Conservation (phyloP, 2,113 vertebrate genomes). For the Mustelus asterias region DNA sequence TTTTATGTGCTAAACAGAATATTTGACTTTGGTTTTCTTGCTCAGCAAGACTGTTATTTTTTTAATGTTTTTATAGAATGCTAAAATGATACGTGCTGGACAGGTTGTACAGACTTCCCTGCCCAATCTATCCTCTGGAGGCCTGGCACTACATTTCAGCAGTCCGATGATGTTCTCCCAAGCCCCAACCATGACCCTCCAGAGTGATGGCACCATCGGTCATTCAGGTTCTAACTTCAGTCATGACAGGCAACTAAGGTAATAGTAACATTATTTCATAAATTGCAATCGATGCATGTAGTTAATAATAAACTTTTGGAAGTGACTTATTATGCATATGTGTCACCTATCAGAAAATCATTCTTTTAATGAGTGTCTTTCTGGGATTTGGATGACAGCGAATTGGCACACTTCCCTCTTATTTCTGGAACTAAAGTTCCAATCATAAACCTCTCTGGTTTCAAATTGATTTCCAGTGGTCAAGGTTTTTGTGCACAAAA, state of each 20-base stretch:
- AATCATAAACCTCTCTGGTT: neutral
- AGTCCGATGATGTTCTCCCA: constrained; percentile 40
- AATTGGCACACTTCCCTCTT: neutral
- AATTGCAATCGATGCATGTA: neutral
- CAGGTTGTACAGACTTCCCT: constrained; percentile 41
- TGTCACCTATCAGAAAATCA: neutral
- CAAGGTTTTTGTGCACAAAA: neutral
- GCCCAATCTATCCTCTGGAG: constrained; percentile 37
- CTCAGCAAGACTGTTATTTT: neutral
- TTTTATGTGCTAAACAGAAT: neutral
- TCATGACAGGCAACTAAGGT: constrained; percentile 66
- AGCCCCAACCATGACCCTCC: constrained; percentile 44
- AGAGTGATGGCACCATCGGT: constrained; percentile 47
- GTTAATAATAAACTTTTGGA: neutral
- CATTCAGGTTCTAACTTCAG: constrained; percentile 52
- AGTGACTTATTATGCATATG: neutral
- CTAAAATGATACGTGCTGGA: constrained; percentile 44
- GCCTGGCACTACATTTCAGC: constrained; percentile 43
- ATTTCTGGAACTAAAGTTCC: neutral
- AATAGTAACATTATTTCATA: constrained; percentile 21
- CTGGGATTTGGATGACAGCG: neutral
- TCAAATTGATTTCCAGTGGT: neutral
- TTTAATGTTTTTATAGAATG: constrained; percentile 42
- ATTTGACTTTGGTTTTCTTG: neutral
- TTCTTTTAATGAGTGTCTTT: neutral